A percentile compares a stretch with the other conserved stretches of the same genome.
phyloP scores from a whole-genome alignment of 37 sponge, comb jelly and placozoan species.

The Haliclona indistincta region DNA sequence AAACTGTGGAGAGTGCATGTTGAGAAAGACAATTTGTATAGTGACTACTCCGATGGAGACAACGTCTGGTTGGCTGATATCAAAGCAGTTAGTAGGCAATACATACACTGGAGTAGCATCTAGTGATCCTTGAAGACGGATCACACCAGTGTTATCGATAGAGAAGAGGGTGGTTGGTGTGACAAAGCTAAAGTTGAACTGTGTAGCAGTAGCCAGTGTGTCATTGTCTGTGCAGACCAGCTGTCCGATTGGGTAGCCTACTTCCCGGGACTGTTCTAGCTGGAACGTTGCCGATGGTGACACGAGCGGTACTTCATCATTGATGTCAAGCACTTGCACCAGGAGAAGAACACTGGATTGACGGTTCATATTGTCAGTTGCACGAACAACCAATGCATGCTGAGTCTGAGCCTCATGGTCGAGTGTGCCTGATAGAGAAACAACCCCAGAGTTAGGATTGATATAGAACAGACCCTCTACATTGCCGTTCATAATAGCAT shows the following conservation, averaged over 20 bases:
- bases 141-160: slow-evolving; percentile 45
- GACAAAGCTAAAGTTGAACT: slow-evolving; percentile 45
- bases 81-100: slow-evolving; percentile 45
- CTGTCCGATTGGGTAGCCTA: slow-evolving; percentile 48
- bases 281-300: slow-evolving; percentile 56
- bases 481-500: slow-evolving; percentile 54
- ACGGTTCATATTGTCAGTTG: slow-evolving; percentile 26
- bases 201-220: neutral
- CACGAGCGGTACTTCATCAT: slow-evolving; percentile 50
- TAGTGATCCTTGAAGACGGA: slow-evolving; percentile 27
- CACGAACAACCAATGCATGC: slow-evolving; percentile 21
- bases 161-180: slow-evolving; percentile 38
- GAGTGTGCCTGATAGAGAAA: slow-evolving; percentile 43
- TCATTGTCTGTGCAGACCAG: slow-evolving; percentile 48
- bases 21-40: slow-evolving; percentile 61
- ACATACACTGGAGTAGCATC: slow-evolving; percentile 67
- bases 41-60: slow-evolving; percentile 55
- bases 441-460: slow-evolving; percentile 35
- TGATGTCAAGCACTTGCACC: slow-evolving; percentile 56
- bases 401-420: slow-evolving; percentile 48
- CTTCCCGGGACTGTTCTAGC: slow-evolving; percentile 24
- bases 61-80: slow-evolving; percentile 22
- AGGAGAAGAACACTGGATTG: slow-evolving; percentile 16
- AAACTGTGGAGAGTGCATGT: slow-evolving; percentile 63
- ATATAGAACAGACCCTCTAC: slow-evolving; percentile 48